Percentiles rank a stretch among this genome's conserved stretches.
Evolutionary conservation across 2,113 vertebrate genomes (phyloP).

Genomic region (Phyllostomus hastatus): DNA sequence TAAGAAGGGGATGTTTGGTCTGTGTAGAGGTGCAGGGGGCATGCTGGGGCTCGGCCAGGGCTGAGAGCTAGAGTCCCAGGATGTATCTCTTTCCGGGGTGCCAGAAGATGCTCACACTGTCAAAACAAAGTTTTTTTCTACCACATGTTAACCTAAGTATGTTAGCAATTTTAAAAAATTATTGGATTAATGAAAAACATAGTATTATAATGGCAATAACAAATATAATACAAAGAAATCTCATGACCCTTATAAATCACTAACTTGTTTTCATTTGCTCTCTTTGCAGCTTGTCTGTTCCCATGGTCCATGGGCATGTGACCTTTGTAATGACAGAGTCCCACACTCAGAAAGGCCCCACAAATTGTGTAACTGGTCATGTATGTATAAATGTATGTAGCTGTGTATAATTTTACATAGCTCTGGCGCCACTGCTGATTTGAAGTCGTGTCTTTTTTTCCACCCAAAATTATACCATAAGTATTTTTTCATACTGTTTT

Average conservation of each 20-base stretch:
- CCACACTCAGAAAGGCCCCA: not conserved
- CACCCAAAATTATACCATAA: not conserved
- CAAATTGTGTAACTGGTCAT: not conserved
- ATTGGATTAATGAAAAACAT: not conserved
- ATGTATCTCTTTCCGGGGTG: not conserved
- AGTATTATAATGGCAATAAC: not conserved
- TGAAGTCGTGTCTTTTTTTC: not conserved
- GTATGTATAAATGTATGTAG: not conserved
- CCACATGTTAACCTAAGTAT: not conserved
- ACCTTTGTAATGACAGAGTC: not conserved
- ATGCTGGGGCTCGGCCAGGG: too few species aligned
- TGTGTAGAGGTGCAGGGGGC: accelerated
- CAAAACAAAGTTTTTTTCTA: not conserved
- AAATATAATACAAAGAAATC: not conserved
- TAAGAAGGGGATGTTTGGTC: not conserved
- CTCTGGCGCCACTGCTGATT: not conserved
- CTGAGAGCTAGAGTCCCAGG: not conserved
- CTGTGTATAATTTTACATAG: not conserved
- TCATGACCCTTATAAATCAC: not conserved
- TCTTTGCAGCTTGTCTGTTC: not conserved
- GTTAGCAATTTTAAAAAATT: not conserved
- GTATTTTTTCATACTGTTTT: not conserved
- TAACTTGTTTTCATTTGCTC: not conserved
- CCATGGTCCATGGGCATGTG: not conserved
- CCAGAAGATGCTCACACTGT: not conserved